phyloP scores from a whole-genome alignment of 2,797 vertebrate genomes.

The Peromyscus eremicus region DNA sequence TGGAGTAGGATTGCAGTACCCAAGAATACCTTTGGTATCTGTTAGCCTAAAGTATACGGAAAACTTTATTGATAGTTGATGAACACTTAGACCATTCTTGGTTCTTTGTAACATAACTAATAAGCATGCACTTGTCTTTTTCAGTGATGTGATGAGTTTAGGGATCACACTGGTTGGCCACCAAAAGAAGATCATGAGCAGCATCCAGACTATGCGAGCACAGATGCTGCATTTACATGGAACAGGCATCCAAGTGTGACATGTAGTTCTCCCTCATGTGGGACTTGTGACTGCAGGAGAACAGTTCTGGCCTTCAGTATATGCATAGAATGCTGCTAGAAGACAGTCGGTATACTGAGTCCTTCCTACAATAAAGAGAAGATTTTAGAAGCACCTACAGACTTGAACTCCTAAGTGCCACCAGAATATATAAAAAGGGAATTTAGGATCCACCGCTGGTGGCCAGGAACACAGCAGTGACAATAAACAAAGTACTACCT shows the following conservation, averaged over 20 bases:
- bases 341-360: constrained; percentile 89
- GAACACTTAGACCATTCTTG: not conserved
- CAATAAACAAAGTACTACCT: constrained; percentile 94
- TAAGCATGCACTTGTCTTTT: constrained; percentile 86
- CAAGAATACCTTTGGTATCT: not conserved
- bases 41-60: not conserved
- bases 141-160: constrained; percentile 98
- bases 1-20: not conserved
- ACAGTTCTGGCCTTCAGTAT: constrained; percentile 91
- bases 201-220: constrained; percentile 99
- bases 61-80: not conserved
- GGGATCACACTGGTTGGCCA: constrained; percentile 99
- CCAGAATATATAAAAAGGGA: constrained; percentile 91
- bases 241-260: constrained; percentile 98
- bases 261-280: constrained; percentile 86
- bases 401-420: constrained; percentile 94
- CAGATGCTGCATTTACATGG: constrained; percentile 99
- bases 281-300: constrained; percentile 88
- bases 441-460: constrained; percentile 90
- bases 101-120: constrained; percentile 79
- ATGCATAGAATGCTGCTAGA: constrained; percentile 90
- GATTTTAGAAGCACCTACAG: constrained; percentile 92
- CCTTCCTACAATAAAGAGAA: constrained; percentile 89
- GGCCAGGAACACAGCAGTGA: constrained; percentile 92
- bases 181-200: constrained; percentile 99